Percentiles rank a stretch among this genome's conserved stretches.
Evolutionary conservation across 2,888 invertebrate species (phyloP).

Genomic region (Hoplodrina ambigua): DNA sequence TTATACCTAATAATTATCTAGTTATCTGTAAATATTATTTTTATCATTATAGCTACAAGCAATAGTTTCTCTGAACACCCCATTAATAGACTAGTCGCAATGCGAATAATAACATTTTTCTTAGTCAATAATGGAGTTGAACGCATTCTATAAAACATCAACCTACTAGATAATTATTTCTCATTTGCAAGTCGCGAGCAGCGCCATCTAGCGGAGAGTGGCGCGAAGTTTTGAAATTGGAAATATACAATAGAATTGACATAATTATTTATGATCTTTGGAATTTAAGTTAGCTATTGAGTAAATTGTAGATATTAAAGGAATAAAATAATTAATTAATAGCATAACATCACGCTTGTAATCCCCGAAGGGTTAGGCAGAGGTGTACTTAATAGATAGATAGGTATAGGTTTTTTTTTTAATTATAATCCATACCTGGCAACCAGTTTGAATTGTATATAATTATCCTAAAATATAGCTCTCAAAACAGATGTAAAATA

Average conservation of each 20-base stretch:
- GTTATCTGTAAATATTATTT: no score
- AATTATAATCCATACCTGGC: no score
- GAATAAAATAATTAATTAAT: background rate
- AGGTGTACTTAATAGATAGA: no score
- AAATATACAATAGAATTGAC: background rate
- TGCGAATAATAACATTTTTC: conserved; percentile 11
- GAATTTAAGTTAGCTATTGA: background rate
- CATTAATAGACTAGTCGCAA: conserved; percentile 27
- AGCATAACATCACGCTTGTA: no score
- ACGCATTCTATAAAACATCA: background rate
- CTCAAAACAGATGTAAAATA: background rate
- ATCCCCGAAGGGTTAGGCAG: no score
- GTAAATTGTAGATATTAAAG: background rate
- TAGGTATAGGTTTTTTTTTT: no score
- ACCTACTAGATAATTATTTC: background rate
- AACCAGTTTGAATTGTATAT: no score
- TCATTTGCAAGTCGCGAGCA: conserved; percentile 2
- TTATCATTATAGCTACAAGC: conserved; percentile 4
- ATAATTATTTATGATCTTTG: background rate
- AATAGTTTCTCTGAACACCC: no score
- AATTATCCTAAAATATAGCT: background rate
- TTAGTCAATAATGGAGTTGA: background rate
- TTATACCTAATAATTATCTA: no score
- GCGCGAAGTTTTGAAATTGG: conserved; percentile 53
- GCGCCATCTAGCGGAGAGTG: conserved; percentile 82